A percentile compares a stretch with the other conserved stretches of the same genome.
Conservation (phyloP, 2,888 invertebrate genomes). For the Sisyra terminalis region DNA sequence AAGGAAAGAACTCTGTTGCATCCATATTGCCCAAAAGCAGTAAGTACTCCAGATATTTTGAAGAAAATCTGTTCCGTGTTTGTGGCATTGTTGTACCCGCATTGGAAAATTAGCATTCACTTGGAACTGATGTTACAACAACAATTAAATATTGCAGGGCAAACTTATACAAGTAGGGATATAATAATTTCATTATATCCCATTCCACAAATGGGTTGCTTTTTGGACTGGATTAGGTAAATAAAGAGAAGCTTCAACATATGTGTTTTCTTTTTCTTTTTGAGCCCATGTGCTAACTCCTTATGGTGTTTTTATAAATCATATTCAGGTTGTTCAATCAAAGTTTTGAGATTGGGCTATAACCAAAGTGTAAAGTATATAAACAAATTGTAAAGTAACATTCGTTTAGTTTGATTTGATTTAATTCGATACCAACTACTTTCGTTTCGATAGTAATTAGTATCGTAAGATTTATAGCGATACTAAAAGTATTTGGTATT, state of each 20-base stretch:
- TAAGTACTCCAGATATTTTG: background rate
- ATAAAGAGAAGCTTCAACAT: constrained; percentile 9
- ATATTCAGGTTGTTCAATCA: constrained; percentile 9
- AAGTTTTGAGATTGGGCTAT: no score
- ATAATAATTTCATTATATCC: constrained; percentile 8
- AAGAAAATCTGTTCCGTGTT: background rate
- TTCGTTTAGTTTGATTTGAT: no score
- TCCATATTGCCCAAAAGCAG: constrained; percentile 3
- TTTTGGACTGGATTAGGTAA: constrained; percentile 9
- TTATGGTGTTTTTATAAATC: constrained; percentile 12
- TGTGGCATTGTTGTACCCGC: background rate
- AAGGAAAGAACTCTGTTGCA: no score
- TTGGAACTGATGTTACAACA: background rate
- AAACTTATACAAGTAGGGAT: constrained; percentile 5
- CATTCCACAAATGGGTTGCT: constrained; percentile 9
- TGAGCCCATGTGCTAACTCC: constrained; percentile 11
- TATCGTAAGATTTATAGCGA: no score
- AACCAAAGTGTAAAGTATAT: no score
- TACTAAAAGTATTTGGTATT: no score
- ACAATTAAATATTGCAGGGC: background rate
- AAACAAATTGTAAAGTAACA: no score
- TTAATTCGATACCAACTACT: no score
- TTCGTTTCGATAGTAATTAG: no score
- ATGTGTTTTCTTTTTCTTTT: constrained; percentile 4
- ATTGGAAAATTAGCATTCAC: constrained; percentile 1